Base-by-base conservation (phyloP, 2,113 vertebrate genomes). In the Chrysemys picta region DNA sequence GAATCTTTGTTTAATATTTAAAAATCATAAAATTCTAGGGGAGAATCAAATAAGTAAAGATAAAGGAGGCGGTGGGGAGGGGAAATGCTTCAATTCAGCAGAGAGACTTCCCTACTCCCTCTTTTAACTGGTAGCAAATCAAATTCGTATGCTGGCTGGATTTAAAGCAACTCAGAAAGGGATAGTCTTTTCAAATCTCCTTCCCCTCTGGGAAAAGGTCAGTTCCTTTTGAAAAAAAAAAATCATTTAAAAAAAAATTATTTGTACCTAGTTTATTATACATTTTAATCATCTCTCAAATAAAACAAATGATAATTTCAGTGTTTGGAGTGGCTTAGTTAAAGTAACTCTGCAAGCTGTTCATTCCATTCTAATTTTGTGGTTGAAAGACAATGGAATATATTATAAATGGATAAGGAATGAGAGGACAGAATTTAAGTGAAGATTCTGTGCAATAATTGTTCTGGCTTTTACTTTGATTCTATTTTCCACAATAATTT, bases 401-500 rank as follows among this genome's bases (percentile, higher is more conserved):
- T 54, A 78, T 57, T 94, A 49, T 62, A 90, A 88, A 45, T 59
- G 5, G 49, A 3, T 50, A 47, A 90, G 88, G 80, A 54, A 94
- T 53, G 79, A 72, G 11, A 80, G 76, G 52, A 82, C 52, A 49
- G 3, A 88, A 38, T 82, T 59, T 29, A 52, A 50, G 45, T 95
- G 86, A 89, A 91, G 91, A 87, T 89, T 89, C n/a, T 89, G 93
- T 96, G 65, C 75, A 90, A 65, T 83, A 90, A 83, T 94, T 90
- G 78, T 87, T 84, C 47, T 24, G 2, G 79, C 75, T 90, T 6
- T 80, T 86, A 62, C 24, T 79, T 31, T 79, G 8, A 80, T 75
- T 22, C 94, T 19, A 5, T 65, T 95, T 89, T 47, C 49, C 92
- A 59, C 35, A 89, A 12, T 88, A 91, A 80, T 72, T 69, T 69